Base-by-base conservation (phyloP, 30 jellyfish, hydroid and myxozoan genomes). In the Phacellophora camtschatica region DNA sequence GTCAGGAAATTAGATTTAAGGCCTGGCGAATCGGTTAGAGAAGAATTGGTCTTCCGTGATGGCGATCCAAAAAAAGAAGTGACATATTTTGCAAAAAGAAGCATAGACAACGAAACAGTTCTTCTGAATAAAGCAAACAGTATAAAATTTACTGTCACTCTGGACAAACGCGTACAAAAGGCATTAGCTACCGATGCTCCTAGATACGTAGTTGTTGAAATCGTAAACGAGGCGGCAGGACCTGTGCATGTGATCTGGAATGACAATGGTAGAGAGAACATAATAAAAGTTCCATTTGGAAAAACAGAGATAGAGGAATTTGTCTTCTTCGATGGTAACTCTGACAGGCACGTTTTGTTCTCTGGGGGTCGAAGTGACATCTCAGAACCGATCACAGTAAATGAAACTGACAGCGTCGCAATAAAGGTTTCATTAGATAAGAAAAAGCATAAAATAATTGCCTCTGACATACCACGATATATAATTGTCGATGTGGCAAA, bases 171-270 rank as follows among this genome's bases (percentile, higher is more conserved):
- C n/a, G 61, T 46, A 16, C 61, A 46, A 0, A 11, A 49, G 5
- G 86, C 53, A 22, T 35, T 37, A 7, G 49, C 46, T 25, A 72
- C 74, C 20, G 20, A 61, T 20, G 64, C 39, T 20, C 74, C 74
- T 2, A 72, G 59, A 19, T 36, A 72, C 39, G 72, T 50, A 4
- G 59, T 53, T 2, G 28, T 72, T 5, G 73, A 30, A 15, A 33
- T 72, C 18, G 13, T 23, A 24, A 72, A 72, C 86, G 23, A 72
- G 8, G 86, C 86, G 23, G 64, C 33, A 11, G 86, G 74, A n/a
- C 86, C 86, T 6, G 65, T 53, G 15, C 65, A 34, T 46, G 61
- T 46, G 20, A 1, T 1, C 28, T 46, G 61, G 61, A 46, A 7
- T 16, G 61, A 46, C n/a, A 28, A 46, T 46, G 61, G 61, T 12